Evolutionary conservation across 2,888 invertebrate genomes (phyloP).

Genomic region (Lasioglossum marginatum): DNA sequence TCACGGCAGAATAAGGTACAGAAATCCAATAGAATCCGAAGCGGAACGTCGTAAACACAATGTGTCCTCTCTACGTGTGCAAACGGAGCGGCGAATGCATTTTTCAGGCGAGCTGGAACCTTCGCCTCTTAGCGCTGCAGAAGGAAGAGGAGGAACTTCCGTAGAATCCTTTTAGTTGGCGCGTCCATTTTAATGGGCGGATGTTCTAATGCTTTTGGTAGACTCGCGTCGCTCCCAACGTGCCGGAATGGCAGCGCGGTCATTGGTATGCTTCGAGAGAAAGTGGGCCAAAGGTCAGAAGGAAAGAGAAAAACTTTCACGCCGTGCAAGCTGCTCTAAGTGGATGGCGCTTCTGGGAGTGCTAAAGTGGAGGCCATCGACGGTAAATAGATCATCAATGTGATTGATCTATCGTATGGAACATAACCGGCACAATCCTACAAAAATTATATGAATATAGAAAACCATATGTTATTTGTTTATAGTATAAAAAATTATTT

Average conservation of each 20-base stretch:
- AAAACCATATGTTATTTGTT: too few relatives aligned
- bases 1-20: constrained; percentile 48
- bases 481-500: too few relatives aligned
- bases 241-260: background rate
- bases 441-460: background rate
- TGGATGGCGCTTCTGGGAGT: background rate
- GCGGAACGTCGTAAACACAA: constrained; percentile 63
- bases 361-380: background rate
- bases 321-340: background rate
- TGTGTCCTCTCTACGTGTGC: constrained; percentile 53
- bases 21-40: constrained; percentile 63
- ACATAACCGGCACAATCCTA: background rate
- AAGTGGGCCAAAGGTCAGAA: constrained; percentile 9
- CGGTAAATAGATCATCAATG: background rate
- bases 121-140: constrained; percentile 39
- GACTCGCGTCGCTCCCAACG: constrained; percentile 43
- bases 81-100: constrained; percentile 60
- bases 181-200: constrained; percentile 67
- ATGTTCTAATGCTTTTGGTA: constrained; percentile 49
- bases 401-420: background rate
- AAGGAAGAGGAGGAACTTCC: constrained; percentile 35
- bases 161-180: constrained; percentile 64
- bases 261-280: background rate
- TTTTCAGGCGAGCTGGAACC: constrained; percentile 59
- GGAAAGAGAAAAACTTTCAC: constrained; percentile 8